Evolutionary conservation across 2,888 invertebrate genomes (phyloP), one percentile per base, ranked within the genome.

Genomic region (Acronicta alni): DNA sequence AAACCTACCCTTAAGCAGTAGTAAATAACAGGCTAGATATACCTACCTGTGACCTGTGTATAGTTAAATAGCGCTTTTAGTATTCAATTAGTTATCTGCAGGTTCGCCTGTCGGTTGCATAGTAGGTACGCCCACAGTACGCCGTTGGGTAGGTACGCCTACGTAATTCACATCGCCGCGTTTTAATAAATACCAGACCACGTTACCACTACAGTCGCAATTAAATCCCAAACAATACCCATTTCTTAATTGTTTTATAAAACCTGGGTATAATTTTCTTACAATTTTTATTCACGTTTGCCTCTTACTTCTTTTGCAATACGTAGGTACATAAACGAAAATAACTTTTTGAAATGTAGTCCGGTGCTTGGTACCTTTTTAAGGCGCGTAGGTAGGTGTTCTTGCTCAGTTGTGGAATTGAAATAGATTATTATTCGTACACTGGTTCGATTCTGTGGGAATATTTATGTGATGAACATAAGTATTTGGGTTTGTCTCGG

Each of bases 31-130:
- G 5, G 10, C 12, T 35, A 44, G 14, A 16, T 44, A 12, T n/a
- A n/a, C n/a, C n/a, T n/a, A n/a, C n/a, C n/a, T n/a, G n/a, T n/a
- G n/a, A n/a, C 8, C 38, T 8, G 16, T 30, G 30, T 30, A 32
- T 6, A 23, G 23, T 1, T 20, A 32, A 0, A 41, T 12, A 15
- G 35, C 7, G 35, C n/a, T 47, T 3, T 12, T 12, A 48, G 47
- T 32, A 47, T 64, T 55, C 41, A 67, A 56, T 65, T 52, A 64
- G 43, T 64, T 64, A 44, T 39, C 39, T 52, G 66, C 47, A 52
- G 64, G 44, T 35, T 14, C 1, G n/a, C 9, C 47, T 71, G 67
- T 57, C 72, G 57, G 3, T 15, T 30, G 47, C 67, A 71, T 17
- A 10, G 26, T 10, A 9, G 10, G 10, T 30, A 23, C 23, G 8